Evolutionary conservation across 2,797 vertebrate genomes (phyloP).

Genomic region (Sphenodon punctatus): DNA sequence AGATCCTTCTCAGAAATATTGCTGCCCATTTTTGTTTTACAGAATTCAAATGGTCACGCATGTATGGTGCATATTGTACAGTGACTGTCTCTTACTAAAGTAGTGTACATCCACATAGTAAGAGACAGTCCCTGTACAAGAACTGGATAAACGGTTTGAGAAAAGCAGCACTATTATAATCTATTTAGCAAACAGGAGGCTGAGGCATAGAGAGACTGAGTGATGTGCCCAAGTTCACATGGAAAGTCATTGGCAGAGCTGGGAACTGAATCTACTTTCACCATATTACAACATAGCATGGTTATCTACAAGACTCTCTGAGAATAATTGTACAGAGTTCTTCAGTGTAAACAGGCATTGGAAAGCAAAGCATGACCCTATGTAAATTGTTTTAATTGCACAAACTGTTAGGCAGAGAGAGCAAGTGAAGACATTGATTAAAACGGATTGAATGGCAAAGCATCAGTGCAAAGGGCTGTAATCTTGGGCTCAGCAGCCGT

Average conservation of each 20-base stretch:
- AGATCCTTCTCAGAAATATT: too few species aligned
- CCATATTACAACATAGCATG: neutral
- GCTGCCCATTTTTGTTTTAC: too few species aligned
- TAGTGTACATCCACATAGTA: neutral
- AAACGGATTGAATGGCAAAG: neutral
- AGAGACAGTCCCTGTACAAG: neutral
- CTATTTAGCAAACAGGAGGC: neutral
- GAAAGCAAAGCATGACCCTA: neutral
- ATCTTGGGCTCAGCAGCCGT: neutral
- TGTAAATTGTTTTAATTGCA: neutral
- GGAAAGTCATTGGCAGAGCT: accelerated
- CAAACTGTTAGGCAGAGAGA: neutral
- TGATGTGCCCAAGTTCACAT: neutral
- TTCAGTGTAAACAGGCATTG: neutral
- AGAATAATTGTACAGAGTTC: neutral
- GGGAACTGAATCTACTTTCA: neutral
- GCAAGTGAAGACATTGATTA: neutral
- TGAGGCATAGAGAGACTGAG: neutral
- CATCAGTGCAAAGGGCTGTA: accelerated
- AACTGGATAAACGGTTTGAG: neutral
- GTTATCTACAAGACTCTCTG: neutral
- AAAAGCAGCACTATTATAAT: neutral
- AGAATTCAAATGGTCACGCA: too few species aligned
- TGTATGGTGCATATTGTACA: too few species aligned
- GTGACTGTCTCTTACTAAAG: neutral